phyloP scores from a whole-genome alignment of 30 jellyfish, hydroid and myxozoan genomes.

The Clytia hemisphaerica region DNA sequence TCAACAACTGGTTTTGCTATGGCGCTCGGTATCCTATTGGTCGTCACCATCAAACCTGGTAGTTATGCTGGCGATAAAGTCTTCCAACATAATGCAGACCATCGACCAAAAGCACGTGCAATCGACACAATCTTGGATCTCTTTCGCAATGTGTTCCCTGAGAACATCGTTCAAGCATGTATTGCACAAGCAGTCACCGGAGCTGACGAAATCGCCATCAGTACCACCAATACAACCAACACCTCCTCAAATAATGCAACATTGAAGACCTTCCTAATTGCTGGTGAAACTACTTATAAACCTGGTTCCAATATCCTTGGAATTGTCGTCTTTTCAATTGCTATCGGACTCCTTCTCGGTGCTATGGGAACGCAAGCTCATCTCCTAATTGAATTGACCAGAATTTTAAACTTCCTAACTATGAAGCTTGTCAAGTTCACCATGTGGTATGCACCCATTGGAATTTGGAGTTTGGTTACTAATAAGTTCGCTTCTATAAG shows the following conservation, averaged over 20 bases:
- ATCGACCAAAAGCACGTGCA: constrained; percentile 50
- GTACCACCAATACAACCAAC: constrained; percentile 7
- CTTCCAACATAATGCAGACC: too few species aligned
- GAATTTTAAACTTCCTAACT: constrained; percentile 30
- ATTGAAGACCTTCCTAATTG: too few species aligned
- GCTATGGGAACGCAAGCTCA: constrained; percentile 43
- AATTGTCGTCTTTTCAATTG: constrained; percentile 55
- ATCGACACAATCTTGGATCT: constrained; percentile 57
- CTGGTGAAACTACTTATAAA: constrained; percentile 37
- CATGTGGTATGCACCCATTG: too few species aligned
- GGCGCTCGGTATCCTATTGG: constrained; percentile 48
- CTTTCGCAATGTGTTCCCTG: constrained; percentile 60
- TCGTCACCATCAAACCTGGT: constrained; percentile 57
- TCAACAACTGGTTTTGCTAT: constrained; percentile 58
- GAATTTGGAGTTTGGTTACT: too few species aligned
- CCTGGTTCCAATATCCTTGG: constrained; percentile 66
- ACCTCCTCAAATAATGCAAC: too few species aligned
- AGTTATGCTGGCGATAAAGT: too few species aligned
- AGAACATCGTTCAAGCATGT: constrained; percentile 48
- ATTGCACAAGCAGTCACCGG: constrained; percentile 63
- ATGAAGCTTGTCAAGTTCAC: constrained; percentile 47
- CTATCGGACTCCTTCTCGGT: constrained; percentile 58
- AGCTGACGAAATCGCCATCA: too few species aligned
- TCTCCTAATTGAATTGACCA: constrained; percentile 21
- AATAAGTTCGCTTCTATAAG: too few species aligned